Conservation (phyloP, 2,113 vertebrate genomes). For the Hucho hucho region DNA sequence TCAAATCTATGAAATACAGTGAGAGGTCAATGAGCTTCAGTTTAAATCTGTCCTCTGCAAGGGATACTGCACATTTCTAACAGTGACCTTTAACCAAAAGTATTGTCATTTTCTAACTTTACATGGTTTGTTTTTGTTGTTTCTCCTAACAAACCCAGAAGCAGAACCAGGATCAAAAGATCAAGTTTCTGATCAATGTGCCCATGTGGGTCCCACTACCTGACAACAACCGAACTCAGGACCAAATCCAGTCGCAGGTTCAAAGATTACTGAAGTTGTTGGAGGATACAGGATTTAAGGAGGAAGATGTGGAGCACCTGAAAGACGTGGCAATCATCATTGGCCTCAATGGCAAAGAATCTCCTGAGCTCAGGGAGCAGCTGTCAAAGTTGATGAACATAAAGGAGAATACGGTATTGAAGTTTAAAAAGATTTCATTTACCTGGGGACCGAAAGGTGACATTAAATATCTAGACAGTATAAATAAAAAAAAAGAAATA, state of each 20-base stretch:
- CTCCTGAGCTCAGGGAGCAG: neutral
- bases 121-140: no score
- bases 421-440: neutral
- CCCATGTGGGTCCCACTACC: neutral
- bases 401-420: no score
- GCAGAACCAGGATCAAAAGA: neutral
- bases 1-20: no score
- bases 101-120: no score
- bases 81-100: no score
- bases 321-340: neutral
- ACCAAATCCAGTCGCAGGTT: neutral
- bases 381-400: no score
- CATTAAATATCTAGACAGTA: no score
- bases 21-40: no score
- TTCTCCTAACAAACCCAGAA: no score
- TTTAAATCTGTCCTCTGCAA: no score
- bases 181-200: neutral
- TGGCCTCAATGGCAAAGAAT: neutral
- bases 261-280: neutral
- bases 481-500: neutral
- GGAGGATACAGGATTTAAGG: neutral
- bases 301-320: neutral
- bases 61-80: no score
- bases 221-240: neutral
- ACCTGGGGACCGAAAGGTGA: neutral